A percentile compares a stretch with the other conserved stretches of the same genome.
These are phyloP conservation scores for Xiphophorus hellerii DNA, from an alignment of 2,113 vertebrate genomes.

Conservation along the genomic window DNA sequence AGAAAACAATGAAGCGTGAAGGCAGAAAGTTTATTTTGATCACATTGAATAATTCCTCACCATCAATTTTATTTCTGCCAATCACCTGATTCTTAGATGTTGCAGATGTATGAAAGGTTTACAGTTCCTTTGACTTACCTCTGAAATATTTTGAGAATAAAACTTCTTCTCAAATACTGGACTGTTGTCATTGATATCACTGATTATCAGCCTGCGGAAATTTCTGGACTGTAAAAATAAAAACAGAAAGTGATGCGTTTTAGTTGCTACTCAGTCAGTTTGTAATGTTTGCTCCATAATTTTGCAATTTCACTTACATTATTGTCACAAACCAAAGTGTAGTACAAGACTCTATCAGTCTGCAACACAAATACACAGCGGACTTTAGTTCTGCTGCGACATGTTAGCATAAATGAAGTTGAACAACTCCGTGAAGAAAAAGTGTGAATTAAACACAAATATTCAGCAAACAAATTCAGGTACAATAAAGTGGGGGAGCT, in stretches of 20 bases:
- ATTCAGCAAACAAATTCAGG: neutral
- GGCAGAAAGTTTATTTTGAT: neutral
- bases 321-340: constrained; percentile 54
- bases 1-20: neutral
- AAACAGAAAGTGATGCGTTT: neutral
- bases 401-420: neutral
- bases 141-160: constrained; percentile 64
- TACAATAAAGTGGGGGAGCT: neutral
- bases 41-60: too few species aligned
- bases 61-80: too few species aligned
- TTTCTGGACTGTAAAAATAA: constrained; percentile 56
- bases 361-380: constrained; percentile 41
- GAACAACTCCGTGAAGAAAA: neutral
- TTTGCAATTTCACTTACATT: constrained; percentile 41
- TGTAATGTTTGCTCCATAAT: too few species aligned
- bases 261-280: neutral
- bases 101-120: too few species aligned
- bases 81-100: neutral
- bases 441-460: neutral
- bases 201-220: constrained; percentile 10
- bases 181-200: constrained; percentile 74
- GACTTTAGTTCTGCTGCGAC: neutral
- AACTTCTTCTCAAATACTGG: constrained; percentile 67
- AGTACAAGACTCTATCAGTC: constrained; percentile 44
- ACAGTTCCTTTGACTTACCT: constrained; percentile 66